Evolutionary conservation across 2,113 vertebrate species (phyloP), one percentile per base, ranked within the genome.

Genomic region (Lamprotornis superbus): DNA sequence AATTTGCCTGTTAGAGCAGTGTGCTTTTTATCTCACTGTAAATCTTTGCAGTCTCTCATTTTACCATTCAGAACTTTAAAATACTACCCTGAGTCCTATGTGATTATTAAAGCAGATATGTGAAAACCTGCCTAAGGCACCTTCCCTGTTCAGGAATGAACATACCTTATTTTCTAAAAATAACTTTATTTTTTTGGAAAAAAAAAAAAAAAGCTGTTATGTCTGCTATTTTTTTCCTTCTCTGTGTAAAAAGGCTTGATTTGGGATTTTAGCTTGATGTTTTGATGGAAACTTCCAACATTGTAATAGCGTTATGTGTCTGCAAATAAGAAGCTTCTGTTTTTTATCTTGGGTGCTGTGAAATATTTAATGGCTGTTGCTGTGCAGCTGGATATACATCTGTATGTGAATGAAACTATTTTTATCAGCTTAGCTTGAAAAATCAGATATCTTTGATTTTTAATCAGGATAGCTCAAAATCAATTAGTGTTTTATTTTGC

Each of bases 391-490:
- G 89, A 88, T 96, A 96, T 83, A 93, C 78, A 95, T 96, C 95
- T n/a, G 3, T 97, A 93, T 96, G 80, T 94, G 97, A 97, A 98
- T 97, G 81, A 90, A 97, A 87, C 92, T 97, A 16, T 97, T 97
- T 96, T 93, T 94, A 96, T 97, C 95, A 95, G 56, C 79, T 90
- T 84, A 87, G 87, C 91, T 94, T 93, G 79, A 95, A 96, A 96
- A 93, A 97, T 95, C 92, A 93, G 82, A 92, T 93, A 92, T 94
- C 92, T 92, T 96, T 95, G 75, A 93, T 94, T 89, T 71, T 94
- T 92, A 91, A 90, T 92, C 91, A 93, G 78, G 84, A 61, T 87
- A 90, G 89, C 90, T 96, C 71, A 95, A 96, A 97, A 96, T 96
- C 91, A 96, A 76, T 96, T 92, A 97, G 79, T 96, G 77, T 96